phyloP scores from a whole-genome alignment of 2,888 invertebrate species.

The Crioceris asparagi region DNA sequence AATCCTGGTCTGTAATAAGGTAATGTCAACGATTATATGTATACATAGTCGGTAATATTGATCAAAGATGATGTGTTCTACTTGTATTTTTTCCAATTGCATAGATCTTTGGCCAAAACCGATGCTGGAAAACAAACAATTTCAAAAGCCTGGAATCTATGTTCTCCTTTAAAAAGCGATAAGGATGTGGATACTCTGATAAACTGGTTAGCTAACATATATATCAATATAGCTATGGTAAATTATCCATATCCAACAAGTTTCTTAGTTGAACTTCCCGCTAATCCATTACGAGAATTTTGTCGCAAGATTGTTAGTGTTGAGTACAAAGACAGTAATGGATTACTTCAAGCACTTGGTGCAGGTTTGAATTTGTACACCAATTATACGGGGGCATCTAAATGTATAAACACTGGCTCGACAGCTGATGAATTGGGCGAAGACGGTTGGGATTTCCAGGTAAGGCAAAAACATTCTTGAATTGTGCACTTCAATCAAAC shows the following conservation, averaged over 20 bases:
- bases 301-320: constrained; percentile 43
- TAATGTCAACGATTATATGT: constrained; percentile 33
- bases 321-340: constrained; percentile 20
- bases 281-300: constrained; percentile 63
- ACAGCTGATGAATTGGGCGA: constrained; percentile 53
- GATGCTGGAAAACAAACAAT: constrained; percentile 62
- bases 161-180: constrained; percentile 52
- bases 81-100: too few species aligned
- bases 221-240: constrained; percentile 80
- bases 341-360: constrained; percentile 51
- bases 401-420: constrained; percentile 54
- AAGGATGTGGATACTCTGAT: constrained; percentile 48
- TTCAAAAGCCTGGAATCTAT: constrained; percentile 58
- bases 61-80: background rate
- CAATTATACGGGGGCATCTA: constrained; percentile 64
- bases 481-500: background rate
- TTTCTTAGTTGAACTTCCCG: constrained; percentile 76
- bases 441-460: constrained; percentile 75
- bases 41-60: constrained; percentile 1
- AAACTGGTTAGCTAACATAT: constrained; percentile 61
- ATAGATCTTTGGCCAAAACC: constrained; percentile 40
- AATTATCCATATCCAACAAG: constrained; percentile 86
- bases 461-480: constrained; percentile 27
- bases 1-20: constrained; percentile 71
- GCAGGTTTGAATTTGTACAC: constrained; percentile 64